A percentile compares a stretch with the other conserved stretches of the same genome.
These are phyloP conservation scores for Andrena bucephala DNA, from an alignment of 2,888 invertebrate genomes.

Conservation along the genomic window DNA sequence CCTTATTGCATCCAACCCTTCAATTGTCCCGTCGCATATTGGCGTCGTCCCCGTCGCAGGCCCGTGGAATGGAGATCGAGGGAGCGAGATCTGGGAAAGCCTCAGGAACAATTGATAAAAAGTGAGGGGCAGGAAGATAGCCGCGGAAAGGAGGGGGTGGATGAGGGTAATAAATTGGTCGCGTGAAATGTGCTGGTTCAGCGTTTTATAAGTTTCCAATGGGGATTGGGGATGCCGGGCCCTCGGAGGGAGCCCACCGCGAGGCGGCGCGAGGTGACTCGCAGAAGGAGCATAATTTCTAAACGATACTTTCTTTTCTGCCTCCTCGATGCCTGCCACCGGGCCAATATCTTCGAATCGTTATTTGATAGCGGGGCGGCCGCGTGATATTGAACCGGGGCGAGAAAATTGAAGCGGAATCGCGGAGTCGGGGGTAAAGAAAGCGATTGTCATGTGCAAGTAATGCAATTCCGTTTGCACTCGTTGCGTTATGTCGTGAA, in stretches of 20 bases:
- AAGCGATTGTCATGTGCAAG: not conserved
- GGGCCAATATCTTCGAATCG: not conserved
- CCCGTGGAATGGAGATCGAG: constrained; percentile 10
- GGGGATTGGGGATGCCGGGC: constrained; percentile 18
- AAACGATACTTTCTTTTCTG: constrained; percentile 13
- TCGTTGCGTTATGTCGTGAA: not conserved
- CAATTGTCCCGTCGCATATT: constrained; percentile 26
- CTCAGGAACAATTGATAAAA: constrained; percentile 55
- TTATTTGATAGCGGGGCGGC: not conserved
- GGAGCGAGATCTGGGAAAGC: constrained; percentile 9
- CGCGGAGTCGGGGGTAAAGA: not conserved
- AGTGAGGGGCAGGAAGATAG: not conserved
- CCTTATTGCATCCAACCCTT: no score
- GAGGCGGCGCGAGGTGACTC: not conserved
- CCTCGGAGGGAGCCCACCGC: not conserved
- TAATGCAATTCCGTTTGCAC: not conserved
- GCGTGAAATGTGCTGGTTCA: constrained; percentile 60
- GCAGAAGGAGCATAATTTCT: constrained; percentile 16
- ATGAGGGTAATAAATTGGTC: constrained; percentile 68
- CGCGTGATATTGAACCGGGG: constrained; percentile 12
- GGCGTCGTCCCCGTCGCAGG: not conserved
- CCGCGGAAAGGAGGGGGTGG: constrained; percentile 28
- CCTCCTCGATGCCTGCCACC: constrained; percentile 4
- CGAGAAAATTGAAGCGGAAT: not conserved
- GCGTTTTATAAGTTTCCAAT: constrained; percentile 66